These are phyloP conservation scores for Drosophila anomelani DNA, from an alignment of 2,888 invertebrate species.

Conservation along the genomic window DNA sequence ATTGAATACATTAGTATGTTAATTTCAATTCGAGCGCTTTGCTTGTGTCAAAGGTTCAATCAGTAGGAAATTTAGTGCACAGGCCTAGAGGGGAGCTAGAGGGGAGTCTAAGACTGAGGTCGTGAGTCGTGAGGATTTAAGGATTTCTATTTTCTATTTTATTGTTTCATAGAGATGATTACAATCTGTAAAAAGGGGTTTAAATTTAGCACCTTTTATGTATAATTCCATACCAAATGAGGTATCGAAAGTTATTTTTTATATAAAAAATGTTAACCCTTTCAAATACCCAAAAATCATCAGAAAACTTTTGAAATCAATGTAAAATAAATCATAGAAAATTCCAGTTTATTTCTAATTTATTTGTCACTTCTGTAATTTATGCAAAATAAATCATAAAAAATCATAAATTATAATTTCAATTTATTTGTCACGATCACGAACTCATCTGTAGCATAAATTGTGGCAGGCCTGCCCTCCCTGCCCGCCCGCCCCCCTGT, in stretches of 20 bases:
- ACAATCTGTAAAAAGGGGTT: background rate
- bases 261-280: rapidly evolving
- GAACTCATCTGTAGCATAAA: constrained; percentile 8
- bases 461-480: background rate
- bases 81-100: constrained; percentile 10
- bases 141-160: too few species aligned
- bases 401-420: background rate
- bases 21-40: constrained; percentile 45
- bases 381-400: background rate
- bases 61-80: constrained; percentile 21
- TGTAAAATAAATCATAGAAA: background rate
- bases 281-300: background rate
- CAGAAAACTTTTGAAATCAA: background rate
- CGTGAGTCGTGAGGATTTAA: constrained; percentile 12
- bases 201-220: background rate
- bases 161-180: too few species aligned
- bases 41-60: constrained; percentile 41
- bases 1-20: constrained; percentile 60
- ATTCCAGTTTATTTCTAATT: background rate
- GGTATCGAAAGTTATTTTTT: background rate
- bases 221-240: background rate
- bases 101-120: background rate
- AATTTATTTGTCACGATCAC: constrained; percentile 28
- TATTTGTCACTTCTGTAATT: constrained; percentile 9
- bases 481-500: background rate